Base-by-base conservation (phyloP, 1,140 invertebrate genomes). In the Tribolium castaneum region DNA sequence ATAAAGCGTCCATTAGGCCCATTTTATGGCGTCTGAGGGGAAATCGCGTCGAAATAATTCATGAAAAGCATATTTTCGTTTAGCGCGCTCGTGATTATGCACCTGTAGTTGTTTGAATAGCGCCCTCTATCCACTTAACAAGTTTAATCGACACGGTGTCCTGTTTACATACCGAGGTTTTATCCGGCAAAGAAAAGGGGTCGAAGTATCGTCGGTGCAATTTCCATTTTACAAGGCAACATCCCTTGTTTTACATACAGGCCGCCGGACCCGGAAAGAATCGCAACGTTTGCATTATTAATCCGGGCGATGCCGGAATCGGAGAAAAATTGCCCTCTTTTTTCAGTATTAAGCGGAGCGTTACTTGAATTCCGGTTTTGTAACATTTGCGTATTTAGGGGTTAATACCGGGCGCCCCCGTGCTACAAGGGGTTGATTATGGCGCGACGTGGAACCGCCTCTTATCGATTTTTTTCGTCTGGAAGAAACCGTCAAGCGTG, bases 401-500 rank as follows among this genome's bases (percentile, higher is more conserved):
- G 50, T 74, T 56, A 54, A 56, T 74, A 16, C 50, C 45, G 39
- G 12, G 25, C 50, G 16, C n/a, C 56, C 25, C 10, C 25, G 66
- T 70, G 50, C 34, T 52, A 16, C 49, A 39, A 12, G 71, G 45
- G 50, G 70, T 50, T 74, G 59, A 66, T 66, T 66, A 66, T 66
- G 25, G 25, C 59, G 59, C 59, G 59, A 39, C 30, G n/a, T 2
- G 30, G 59, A 2, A 25, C 25, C 30, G 59, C 59, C 59, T 22
- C 34, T 54, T 74, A 74, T 52, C 45, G 70, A 56, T 35, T 74
- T 74, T 52, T 51, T 74, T 74, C 50, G 30, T 74, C 71, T 74
- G 71, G 71, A 39, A 74, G 71, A 74, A 74, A 54, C 12, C 49
- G 30, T 52, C 30, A 54, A 16, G 70, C n/a, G 50, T 51, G 19